Base-by-base conservation (phyloP, 2,113 vertebrate genomes). In the Galemys pyrenaicus region DNA sequence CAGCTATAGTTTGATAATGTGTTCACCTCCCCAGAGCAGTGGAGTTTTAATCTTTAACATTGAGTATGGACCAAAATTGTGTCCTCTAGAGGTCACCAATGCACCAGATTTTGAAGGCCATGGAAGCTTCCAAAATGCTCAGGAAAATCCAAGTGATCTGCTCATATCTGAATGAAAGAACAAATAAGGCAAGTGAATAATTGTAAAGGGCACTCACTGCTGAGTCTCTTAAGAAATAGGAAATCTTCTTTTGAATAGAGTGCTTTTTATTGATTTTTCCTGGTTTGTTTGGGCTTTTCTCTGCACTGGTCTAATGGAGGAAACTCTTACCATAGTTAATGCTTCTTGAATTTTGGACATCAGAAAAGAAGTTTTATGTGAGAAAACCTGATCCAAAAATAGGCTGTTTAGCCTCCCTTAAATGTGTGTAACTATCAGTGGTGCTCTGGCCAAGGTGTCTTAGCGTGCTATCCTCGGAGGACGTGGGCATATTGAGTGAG, bases 11-110 rank as follows among this genome's bases (percentile, higher is more conserved):
- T 54, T 51, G 49, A n/a, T 75, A 75, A 70, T 39, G 26, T 26
- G 56, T 62, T 92, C n/a, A 49, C 8, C 4, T 87, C 10, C 35
- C 30, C 26, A 30, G 41, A 84, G 32, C 54, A n/a, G 54, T 65
- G 24, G 10, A 49, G 46, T 70, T 67, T 70, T 87, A 39, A 71
- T 58, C n/a, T 64, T 44, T 44, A 51, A 22, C 35, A 11, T 10
- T 32, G 37, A 77, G 67, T 10, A 15, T 60, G 80, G 79, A 44
- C 58, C 28, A 74, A 88, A 91, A 71, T 58, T 87, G 46, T 93
- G 79, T 65, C 96, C 98, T 98, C 97, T 98, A 98, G 98, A 97
- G 97, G 98, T 97, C 97, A 96, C 97, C 96, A 92, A 0, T 73
- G 95, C 84, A 71, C 85, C 71, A 85, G 73, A 62, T 15, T 56